phyloP scores from a whole-genome alignment of 2,888 invertebrate genomes.

The Lacanobia wlatinum region DNA sequence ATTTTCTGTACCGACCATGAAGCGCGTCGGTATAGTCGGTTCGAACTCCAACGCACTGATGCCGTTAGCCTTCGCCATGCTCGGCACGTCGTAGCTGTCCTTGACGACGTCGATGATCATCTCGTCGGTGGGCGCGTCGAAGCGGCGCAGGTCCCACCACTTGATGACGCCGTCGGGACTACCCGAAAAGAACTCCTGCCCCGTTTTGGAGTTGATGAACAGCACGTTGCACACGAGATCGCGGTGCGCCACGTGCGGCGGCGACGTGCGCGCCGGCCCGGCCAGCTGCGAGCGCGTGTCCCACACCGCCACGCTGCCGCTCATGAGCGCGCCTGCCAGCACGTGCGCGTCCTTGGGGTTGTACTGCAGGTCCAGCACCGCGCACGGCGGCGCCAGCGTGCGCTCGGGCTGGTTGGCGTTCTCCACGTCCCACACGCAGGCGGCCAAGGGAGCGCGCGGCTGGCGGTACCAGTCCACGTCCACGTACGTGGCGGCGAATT shows the following conservation, averaged over 20 bases:
- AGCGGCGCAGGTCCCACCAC: conserved; percentile 94
- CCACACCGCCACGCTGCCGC: conserved; percentile 93
- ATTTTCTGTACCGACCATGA: conserved; percentile 93
- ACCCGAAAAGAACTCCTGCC: conserved; percentile 97
- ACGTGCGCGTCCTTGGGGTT: conserved; percentile 94
- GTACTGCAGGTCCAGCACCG: conserved; percentile 95
- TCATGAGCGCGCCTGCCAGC: conserved; percentile 93
- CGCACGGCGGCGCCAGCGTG: conserved; percentile 92
- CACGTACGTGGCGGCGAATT: conserved; percentile 95
- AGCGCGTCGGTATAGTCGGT: conserved; percentile 93
- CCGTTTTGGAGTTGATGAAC: conserved; percentile 98
- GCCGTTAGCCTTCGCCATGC: conserved; percentile 90
- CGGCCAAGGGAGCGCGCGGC: conserved; percentile 74
- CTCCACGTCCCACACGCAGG: conserved; percentile 97
- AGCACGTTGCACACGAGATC: conserved; percentile 96
- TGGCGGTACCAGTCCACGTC: conserved; percentile 93
- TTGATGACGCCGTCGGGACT: conserved; percentile 97
- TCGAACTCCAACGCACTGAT: conserved; percentile 93
- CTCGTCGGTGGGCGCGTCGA: conserved; percentile 92
- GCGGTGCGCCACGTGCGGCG: conserved; percentile 95
- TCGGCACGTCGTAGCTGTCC: conserved; percentile 86
- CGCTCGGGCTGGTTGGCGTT: conserved; percentile 95
- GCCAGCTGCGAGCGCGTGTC: conserved; percentile 93
- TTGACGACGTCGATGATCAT: conserved; percentile 92
- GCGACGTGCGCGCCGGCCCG: conserved; percentile 93